phyloP scores from a whole-genome alignment of 2,888 invertebrate genomes.

The Diabrotica balteata region DNA sequence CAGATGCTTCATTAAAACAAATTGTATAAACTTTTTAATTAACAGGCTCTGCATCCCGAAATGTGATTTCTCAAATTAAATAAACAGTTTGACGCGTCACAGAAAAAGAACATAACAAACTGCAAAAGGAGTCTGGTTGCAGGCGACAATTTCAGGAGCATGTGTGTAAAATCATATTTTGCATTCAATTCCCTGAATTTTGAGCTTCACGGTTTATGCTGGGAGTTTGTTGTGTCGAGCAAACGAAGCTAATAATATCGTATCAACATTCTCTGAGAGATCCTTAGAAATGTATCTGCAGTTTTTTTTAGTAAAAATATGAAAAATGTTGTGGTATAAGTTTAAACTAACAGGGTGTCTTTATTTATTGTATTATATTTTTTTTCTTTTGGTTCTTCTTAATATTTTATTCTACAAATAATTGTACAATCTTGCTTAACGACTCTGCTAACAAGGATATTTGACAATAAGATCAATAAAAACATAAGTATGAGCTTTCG shows the following conservation, averaged over 20 bases:
- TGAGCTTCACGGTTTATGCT: not conserved
- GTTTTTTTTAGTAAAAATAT: not conserved
- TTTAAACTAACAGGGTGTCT: too few species aligned
- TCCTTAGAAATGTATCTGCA: not conserved
- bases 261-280: conserved; percentile 1
- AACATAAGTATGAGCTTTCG: too few species aligned
- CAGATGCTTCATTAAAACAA: not conserved
- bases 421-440: too few species aligned
- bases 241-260: conserved; percentile 2
- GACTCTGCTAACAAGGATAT: too few species aligned
- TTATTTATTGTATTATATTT: too few species aligned
- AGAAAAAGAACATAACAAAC: not conserved
- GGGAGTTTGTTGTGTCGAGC: not conserved
- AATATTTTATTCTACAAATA: too few species aligned
- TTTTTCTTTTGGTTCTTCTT: too few species aligned
- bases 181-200: not conserved
- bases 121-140: not conserved
- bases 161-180: not conserved
- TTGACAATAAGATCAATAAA: too few species aligned
- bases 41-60: not conserved
- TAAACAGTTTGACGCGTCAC: not conserved
- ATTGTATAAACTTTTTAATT: conserved; percentile 1
- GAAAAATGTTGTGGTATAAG: too few species aligned
- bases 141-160: not conserved
- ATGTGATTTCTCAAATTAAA: conserved; percentile 1